Evolutionary conservation across 2,797 vertebrate genomes (phyloP).

Genomic region (Cynopterus sphinx): DNA sequence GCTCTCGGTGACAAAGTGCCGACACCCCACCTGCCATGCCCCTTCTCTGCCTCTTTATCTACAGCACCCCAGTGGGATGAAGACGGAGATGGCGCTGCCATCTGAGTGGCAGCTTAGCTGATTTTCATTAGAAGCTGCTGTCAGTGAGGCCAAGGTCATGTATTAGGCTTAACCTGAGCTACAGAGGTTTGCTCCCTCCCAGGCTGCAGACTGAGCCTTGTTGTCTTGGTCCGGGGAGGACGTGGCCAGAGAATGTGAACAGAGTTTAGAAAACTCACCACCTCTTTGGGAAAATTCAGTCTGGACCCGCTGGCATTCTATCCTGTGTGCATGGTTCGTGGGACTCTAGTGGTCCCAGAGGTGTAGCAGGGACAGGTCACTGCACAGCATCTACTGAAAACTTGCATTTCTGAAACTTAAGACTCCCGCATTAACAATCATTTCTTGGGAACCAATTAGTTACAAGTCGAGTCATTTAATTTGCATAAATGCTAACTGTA

Average conservation of each 20-base stretch:
- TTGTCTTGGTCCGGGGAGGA: not conserved
- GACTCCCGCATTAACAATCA: fast-evolving
- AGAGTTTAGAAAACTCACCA: not conserved
- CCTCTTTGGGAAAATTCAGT: not conserved
- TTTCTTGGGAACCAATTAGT: not conserved
- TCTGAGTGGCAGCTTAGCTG: not conserved
- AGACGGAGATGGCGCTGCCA: not conserved
- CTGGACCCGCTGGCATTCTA: not conserved
- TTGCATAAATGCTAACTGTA: not conserved
- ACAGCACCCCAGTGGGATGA: not conserved
- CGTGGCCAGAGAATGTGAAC: not conserved
- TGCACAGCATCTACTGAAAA: not conserved
- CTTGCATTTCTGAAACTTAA: not conserved
- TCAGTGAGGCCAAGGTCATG: not conserved
- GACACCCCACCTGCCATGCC: fast-evolving
- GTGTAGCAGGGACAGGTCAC: not conserved
- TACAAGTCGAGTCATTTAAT: not conserved
- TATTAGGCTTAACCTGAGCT: not conserved
- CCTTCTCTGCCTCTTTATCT: not conserved
- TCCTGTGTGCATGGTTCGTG: fast-evolving
- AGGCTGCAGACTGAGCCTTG: not conserved
- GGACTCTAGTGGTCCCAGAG: not conserved
- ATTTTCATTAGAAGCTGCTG: not conserved
- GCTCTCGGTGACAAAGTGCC: not conserved
- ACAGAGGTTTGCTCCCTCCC: not conserved